These are phyloP conservation scores for Agrochola lota DNA, from an alignment of 2,888 invertebrate species.

Conservation along the genomic window DNA sequence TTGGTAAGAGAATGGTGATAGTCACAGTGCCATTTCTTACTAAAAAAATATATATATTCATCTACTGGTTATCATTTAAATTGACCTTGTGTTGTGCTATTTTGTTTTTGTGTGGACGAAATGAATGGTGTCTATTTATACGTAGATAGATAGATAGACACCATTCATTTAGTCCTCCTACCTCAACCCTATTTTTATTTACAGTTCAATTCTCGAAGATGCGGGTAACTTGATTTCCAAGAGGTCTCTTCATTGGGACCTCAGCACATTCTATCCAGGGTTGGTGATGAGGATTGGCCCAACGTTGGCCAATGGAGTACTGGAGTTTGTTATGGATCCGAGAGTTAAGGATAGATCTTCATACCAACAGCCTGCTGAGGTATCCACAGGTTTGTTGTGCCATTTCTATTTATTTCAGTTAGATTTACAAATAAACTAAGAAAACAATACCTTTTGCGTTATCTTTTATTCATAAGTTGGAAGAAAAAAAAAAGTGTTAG, in stretches of 20 bases:
- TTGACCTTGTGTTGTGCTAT: neutral
- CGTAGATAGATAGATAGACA: too few species aligned
- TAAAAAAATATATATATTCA: too few species aligned
- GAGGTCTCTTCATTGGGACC: slow-evolving; percentile 94
- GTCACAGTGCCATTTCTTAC: too few species aligned
- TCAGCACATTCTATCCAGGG: slow-evolving; percentile 94
- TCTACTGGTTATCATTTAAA: neutral
- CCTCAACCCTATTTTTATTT: neutral
- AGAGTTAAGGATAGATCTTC: slow-evolving; percentile 88
- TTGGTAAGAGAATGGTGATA: neutral
- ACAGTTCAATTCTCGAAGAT: slow-evolving; percentile 92
- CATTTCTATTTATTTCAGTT: neutral
- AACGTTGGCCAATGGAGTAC: slow-evolving; percentile 92
- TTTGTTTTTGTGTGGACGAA: neutral
- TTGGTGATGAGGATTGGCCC: slow-evolving; percentile 94
- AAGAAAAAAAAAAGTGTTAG: too few species aligned
- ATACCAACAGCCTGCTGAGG: slow-evolving; percentile 89
- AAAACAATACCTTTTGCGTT: neutral
- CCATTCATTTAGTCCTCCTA: too few species aligned
- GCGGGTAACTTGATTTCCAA: slow-evolving; percentile 93
- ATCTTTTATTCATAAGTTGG: neutral
- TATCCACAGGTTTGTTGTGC: slow-evolving; percentile 90
- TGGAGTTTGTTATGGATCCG: slow-evolving; percentile 94
- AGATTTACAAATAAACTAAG: neutral
- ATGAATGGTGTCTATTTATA: neutral